A percentile compares a stretch with the other conserved stretches of the same genome.
Evolutionary conservation across 2,888 invertebrate genomes (phyloP).

Genomic region (Alsophila aescularia): DNA sequence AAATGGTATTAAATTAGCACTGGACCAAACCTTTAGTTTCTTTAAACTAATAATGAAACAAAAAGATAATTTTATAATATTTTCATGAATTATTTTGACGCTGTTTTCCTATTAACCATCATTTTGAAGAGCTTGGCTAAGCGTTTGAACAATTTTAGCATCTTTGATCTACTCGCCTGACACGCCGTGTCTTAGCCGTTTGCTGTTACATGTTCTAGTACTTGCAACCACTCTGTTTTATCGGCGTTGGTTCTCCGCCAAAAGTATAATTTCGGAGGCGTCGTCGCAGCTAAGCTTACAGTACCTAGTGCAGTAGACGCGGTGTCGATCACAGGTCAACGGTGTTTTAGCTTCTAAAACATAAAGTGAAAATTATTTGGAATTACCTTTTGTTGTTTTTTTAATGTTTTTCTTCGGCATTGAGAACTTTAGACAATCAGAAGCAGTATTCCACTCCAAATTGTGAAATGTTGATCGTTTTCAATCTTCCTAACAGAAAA

Average conservation of each 20-base stretch:
- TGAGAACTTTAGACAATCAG: not conserved
- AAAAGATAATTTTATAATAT: too few relatives aligned
- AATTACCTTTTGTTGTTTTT: too few relatives aligned
- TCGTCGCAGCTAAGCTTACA: conserved; percentile 44
- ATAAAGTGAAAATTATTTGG: too few relatives aligned
- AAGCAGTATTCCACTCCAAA: too few relatives aligned
- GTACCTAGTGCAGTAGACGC: conserved; percentile 36
- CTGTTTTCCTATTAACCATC: not conserved
- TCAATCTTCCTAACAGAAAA: too few relatives aligned
- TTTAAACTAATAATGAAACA: too few relatives aligned
- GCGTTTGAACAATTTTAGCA: conserved; percentile 30
- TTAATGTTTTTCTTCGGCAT: not conserved
- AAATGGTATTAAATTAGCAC: too few relatives aligned
- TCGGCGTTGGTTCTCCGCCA: conserved; percentile 62
- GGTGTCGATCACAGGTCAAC: conserved; percentile 52
- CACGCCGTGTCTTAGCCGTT: conserved; percentile 24
- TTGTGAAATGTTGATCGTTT: too few relatives aligned
- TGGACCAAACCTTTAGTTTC: too few relatives aligned
- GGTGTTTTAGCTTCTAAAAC: not conserved
- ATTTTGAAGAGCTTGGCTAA: conserved; percentile 4
- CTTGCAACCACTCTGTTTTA: conserved; percentile 39
- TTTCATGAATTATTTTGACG: too few relatives aligned
- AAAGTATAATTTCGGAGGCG: conserved; percentile 65
- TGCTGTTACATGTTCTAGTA: conserved; percentile 30
- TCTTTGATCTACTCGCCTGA: conserved; percentile 25